Percentiles rank a stretch among this genome's conserved stretches.
These are phyloP conservation scores for Pseudolaguvia tuberculata DNA, from an alignment of 2,113 vertebrate genomes.

Conservation along the genomic window DNA sequence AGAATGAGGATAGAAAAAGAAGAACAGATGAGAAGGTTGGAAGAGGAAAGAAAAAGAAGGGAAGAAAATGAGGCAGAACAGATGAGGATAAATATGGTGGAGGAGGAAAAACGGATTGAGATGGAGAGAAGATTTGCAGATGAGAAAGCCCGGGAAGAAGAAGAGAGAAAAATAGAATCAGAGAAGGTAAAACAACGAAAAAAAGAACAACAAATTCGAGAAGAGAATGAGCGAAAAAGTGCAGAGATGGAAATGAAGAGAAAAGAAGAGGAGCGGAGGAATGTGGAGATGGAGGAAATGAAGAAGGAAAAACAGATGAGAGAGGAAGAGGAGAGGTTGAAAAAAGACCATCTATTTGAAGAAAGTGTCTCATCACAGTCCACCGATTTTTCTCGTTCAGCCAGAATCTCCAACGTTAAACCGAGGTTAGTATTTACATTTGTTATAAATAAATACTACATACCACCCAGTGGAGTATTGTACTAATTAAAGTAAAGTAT, in stretches of 20 bases:
- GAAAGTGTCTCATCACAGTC: background rate
- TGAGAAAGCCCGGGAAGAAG: background rate
- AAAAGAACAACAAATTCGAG: background rate
- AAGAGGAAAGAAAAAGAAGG: slow-evolving; percentile 9
- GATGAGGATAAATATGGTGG: background rate
- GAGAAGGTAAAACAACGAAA: background rate
- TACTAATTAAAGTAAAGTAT: too few relatives aligned
- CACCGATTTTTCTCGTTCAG: slow-evolving; percentile 35
- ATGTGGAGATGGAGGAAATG: slow-evolving; percentile 11
- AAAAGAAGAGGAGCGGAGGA: background rate
- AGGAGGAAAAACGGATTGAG: slow-evolving; percentile 10
- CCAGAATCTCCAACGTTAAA: slow-evolving; percentile 68
- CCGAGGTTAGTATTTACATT: slow-evolving; percentile 74
- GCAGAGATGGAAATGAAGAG: background rate
- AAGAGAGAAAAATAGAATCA: background rate
- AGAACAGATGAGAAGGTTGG: background rate
- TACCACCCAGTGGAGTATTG: background rate
- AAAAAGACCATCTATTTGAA: slow-evolving; percentile 24
- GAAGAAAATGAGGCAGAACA: background rate
- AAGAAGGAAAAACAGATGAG: slow-evolving; percentile 13
- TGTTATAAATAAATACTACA: background rate
- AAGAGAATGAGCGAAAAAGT: background rate
- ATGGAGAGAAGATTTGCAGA: background rate
- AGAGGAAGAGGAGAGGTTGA: slow-evolving; percentile 12
- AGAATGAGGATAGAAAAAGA: background rate